A percentile compares a stretch with the other conserved stretches of the same genome.
Conservation (phyloP, 2,888 invertebrate genomes). For the Epistrophe grossulariae region DNA sequence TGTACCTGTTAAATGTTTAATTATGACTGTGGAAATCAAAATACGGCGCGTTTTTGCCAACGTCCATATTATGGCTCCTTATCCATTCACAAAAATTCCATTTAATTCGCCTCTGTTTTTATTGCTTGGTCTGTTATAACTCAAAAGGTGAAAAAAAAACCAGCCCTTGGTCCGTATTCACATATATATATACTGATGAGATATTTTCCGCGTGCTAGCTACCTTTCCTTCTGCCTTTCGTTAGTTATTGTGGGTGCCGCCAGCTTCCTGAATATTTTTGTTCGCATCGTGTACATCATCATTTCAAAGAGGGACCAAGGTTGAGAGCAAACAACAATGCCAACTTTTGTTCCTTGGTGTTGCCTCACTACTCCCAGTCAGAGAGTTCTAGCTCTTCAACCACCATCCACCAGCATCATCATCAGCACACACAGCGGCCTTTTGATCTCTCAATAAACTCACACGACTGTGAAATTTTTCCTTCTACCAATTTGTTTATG, state of each 20-base stretch:
- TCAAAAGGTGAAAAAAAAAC: background rate
- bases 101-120: background rate
- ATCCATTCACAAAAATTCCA: too few relatives aligned
- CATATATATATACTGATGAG: slow-evolving; percentile 29
- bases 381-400: background rate
- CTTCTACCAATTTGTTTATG: slow-evolving; percentile 17
- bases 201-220: slow-evolving; percentile 40
- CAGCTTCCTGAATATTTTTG: slow-evolving; percentile 32
- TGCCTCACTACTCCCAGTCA: background rate
- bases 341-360: slow-evolving; percentile 53
- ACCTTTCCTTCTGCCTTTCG: slow-evolving; percentile 46
- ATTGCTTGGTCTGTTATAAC: background rate
- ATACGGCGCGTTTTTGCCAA: too few relatives aligned
- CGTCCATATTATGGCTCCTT: too few relatives aligned
- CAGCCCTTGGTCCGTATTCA: background rate
- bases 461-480: slow-evolving; percentile 40
- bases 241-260: slow-evolving; percentile 5
- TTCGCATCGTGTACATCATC: slow-evolving; percentile 41
- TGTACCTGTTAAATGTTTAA: too few relatives aligned
- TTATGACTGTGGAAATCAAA: too few relatives aligned
- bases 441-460: slow-evolving; percentile 68
- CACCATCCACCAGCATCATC: background rate
- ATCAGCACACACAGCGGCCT: slow-evolving; percentile 22
- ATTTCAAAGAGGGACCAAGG: slow-evolving; percentile 23
- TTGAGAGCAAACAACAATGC: slow-evolving; percentile 36